Conservation (phyloP, 2,888 invertebrate genomes). For the Liodrosophila aerea region DNA sequence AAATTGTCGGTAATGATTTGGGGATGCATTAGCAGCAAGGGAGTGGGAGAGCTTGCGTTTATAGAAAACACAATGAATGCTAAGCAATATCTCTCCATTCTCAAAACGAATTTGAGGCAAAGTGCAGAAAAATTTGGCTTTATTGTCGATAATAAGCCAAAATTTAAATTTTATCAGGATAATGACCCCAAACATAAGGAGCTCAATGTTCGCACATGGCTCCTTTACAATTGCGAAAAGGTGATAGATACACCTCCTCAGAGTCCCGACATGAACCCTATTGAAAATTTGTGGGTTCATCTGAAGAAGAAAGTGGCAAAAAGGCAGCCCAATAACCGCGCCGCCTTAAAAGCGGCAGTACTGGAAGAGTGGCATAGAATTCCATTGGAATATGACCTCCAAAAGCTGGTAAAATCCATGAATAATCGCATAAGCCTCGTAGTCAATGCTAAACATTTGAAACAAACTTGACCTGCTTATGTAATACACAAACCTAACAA, state of each 20-base stretch:
- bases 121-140: constrained; percentile 10
- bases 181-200: constrained; percentile 9
- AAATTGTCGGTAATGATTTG: constrained; percentile 11
- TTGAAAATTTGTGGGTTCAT: not conserved
- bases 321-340: not conserved
- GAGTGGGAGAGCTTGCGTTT: constrained; percentile 1
- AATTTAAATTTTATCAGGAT: not conserved
- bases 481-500: too few relatives aligned
- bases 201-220: constrained; percentile 1
- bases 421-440: too few relatives aligned
- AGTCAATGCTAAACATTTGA: too few relatives aligned
- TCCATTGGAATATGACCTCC: too few relatives aligned
- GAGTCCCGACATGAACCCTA: constrained; percentile 6
- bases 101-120: not conserved
- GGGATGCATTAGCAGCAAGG: constrained; percentile 9
- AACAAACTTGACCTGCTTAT: too few relatives aligned
- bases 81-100: not conserved
- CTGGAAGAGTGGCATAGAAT: too few relatives aligned
- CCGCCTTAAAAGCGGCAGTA: not conserved
- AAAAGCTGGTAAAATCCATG: too few relatives aligned
- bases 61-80: constrained; percentile 4
- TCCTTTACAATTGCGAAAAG: not conserved
- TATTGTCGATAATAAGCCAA: constrained; percentile 1
- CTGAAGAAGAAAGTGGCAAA: constrained; percentile 3
- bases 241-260: constrained; percentile 3